A percentile compares a stretch with the other conserved stretches of the same genome.
Conservation (phyloP, 2,797 vertebrate species). For the Oreonectes daqikongensis region DNA sequence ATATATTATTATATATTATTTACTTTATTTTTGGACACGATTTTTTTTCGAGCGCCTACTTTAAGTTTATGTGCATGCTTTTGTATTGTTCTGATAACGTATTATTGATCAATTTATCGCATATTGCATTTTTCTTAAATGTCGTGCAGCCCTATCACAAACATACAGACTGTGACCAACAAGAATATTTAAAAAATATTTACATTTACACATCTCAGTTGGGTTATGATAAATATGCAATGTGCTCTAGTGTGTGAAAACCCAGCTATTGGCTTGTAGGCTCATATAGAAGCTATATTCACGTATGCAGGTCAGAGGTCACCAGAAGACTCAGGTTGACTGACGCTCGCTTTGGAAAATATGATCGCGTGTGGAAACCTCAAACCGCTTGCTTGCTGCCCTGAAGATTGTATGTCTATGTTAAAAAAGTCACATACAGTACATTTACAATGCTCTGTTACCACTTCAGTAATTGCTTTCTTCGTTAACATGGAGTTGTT, state of each 20-base stretch:
- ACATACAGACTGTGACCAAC: not conserved
- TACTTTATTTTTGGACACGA: too few relatives aligned
- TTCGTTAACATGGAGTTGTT: not conserved
- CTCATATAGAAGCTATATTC: slow-evolving; percentile 53
- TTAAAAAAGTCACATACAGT: slow-evolving; percentile 23
- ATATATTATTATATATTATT: too few relatives aligned
- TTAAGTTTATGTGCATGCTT: too few relatives aligned
- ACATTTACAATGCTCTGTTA: slow-evolving; percentile 14
- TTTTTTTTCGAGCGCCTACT: too few relatives aligned
- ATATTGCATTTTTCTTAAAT: too few relatives aligned
- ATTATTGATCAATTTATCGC: too few relatives aligned
- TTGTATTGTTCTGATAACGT: too few relatives aligned
- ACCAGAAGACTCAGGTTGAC: slow-evolving; percentile 48
- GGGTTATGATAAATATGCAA: too few relatives aligned
- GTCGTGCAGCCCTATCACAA: not conserved
- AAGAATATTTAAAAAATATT: too few relatives aligned
- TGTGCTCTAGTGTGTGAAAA: too few relatives aligned
- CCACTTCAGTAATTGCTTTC: slow-evolving; percentile 27
- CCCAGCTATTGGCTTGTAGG: slow-evolving; percentile 57
- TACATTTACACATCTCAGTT: too few relatives aligned
- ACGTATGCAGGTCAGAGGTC: slow-evolving; percentile 34
- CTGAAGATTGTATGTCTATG: slow-evolving; percentile 15
- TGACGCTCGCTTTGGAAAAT: slow-evolving; percentile 68
- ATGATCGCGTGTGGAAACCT: slow-evolving; percentile 65
- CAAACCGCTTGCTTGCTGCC: slow-evolving; percentile 42